Evolutionary conservation across 2,113 vertebrate species (phyloP).

Genomic region (Daboia siamensis): DNA sequence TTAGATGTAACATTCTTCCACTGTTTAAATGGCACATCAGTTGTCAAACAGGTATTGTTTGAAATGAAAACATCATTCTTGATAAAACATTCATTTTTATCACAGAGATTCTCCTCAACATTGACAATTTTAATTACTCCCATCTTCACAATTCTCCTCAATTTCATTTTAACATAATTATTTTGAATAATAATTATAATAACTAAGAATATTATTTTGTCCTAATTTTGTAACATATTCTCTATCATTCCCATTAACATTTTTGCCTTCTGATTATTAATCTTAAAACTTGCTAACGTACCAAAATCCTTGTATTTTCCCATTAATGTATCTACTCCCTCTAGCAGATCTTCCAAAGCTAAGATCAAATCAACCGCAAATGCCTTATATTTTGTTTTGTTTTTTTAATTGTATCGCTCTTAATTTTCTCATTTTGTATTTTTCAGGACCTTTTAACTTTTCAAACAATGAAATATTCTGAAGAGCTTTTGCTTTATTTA

Average conservation of each 20-base stretch:
- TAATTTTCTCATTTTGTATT: not conserved
- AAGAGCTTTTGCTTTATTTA: too few species aligned
- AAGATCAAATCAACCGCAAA: not conserved
- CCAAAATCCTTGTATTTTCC: not conserved
- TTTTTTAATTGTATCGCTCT: too few species aligned
- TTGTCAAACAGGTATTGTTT: not conserved
- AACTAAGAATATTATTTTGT: not conserved
- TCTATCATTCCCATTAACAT: not conserved
- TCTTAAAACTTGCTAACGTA: not conserved
- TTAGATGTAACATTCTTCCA: not conserved
- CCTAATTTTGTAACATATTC: not conserved
- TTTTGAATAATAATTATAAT: not conserved
- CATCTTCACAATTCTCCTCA: not conserved
- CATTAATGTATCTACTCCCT: not conserved
- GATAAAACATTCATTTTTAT: not conserved
- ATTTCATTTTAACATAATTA: not conserved
- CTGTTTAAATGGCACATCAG: not conserved
- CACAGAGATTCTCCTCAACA: not conserved
- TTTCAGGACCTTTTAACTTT: not conserved
- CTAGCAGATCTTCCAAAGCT: not conserved
- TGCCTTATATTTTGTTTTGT: not conserved
- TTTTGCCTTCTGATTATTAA: not conserved
- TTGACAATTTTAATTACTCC: not conserved
- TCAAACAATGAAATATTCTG: not conserved
- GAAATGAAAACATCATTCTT: not conserved